Percentiles rank a stretch among this genome's conserved stretches.
Conservation (phyloP, 2,888 invertebrate genomes). For the Drosophila meridionalis region DNA sequence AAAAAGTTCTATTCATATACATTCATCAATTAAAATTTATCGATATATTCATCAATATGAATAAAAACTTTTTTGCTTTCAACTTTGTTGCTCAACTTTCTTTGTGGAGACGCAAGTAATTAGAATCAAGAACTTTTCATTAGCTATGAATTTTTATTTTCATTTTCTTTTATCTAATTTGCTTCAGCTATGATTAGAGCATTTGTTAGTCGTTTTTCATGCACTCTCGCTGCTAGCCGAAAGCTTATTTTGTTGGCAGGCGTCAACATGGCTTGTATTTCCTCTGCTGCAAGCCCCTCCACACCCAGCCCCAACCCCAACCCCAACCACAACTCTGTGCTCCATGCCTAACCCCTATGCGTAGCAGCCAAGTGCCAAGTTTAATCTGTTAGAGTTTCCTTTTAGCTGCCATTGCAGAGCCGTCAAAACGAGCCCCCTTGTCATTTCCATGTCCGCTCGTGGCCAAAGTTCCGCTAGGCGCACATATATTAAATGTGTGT, state of each 20-base stretch:
- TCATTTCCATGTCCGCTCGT: conserved; percentile 61
- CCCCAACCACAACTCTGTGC: not conserved
- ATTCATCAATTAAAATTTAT: not conserved
- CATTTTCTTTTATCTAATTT: not conserved
- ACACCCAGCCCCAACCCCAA: no score
- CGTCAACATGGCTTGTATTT: conserved; percentile 53
- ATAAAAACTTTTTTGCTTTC: not conserved
- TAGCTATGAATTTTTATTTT: not conserved
- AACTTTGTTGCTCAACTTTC: not conserved
- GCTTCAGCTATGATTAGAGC: conserved; percentile 13
- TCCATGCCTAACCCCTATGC: conserved; percentile 18
- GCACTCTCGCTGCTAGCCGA: not conserved
- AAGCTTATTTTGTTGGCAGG: conserved; percentile 55
- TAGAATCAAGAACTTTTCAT: conserved; percentile 3
- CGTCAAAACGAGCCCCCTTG: conserved; percentile 36
- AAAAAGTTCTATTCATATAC: conserved; percentile 3
- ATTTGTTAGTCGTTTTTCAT: conserved; percentile 16
- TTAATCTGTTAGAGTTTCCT: conserved; percentile 78
- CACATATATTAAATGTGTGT: conserved; percentile 1
- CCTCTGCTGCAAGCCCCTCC: not conserved
- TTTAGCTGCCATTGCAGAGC: conserved; percentile 61
- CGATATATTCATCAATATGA: not conserved
- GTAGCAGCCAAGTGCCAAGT: conserved; percentile 71
- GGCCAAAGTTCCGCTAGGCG: conserved; percentile 48
- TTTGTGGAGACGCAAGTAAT: not conserved